These are phyloP conservation scores for Andrena bucephala DNA, from an alignment of 2,888 invertebrate genomes.

Conservation along the genomic window DNA sequence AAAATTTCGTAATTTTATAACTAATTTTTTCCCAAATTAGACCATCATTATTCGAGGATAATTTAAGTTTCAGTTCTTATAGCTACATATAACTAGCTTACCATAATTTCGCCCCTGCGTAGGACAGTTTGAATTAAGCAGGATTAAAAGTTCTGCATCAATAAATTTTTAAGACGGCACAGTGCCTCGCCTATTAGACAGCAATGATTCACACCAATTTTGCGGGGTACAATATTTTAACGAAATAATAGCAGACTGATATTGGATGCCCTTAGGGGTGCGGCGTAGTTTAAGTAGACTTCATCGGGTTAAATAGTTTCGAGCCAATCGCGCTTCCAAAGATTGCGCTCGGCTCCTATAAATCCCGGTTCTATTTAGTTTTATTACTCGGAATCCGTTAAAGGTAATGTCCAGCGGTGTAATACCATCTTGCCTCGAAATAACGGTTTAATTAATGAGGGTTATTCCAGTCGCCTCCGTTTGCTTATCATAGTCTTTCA, in stretches of 20 bases:
- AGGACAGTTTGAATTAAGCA: background rate
- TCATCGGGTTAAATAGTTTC: constrained; percentile 32
- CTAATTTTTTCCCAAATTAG: too few relatives aligned
- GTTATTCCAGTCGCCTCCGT: background rate
- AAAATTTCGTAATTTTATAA: too few relatives aligned
- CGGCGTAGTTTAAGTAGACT: constrained; percentile 25
- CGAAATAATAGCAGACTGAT: background rate
- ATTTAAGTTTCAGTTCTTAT: too few relatives aligned
- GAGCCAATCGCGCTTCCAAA: constrained; percentile 8
- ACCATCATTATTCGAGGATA: too few relatives aligned
- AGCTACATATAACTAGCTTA: too few relatives aligned
- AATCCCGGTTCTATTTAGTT: constrained; percentile 61
- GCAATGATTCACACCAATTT: background rate
- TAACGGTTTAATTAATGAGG: constrained; percentile 26
- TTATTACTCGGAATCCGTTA: constrained; percentile 45
- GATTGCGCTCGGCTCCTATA: constrained; percentile 40
- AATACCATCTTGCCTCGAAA: constrained; percentile 10
- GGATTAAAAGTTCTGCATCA: background rate
- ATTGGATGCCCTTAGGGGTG: constrained; percentile 3
- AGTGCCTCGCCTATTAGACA: background rate
- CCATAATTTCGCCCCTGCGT: too few relatives aligned
- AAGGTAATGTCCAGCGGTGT: constrained; percentile 5
- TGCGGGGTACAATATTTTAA: background rate
- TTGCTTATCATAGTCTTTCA: constrained; percentile 3
- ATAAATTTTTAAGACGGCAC: background rate